phyloP scores from a whole-genome alignment of 2,888 invertebrate genomes.

The Punctoribates punctum region DNA sequence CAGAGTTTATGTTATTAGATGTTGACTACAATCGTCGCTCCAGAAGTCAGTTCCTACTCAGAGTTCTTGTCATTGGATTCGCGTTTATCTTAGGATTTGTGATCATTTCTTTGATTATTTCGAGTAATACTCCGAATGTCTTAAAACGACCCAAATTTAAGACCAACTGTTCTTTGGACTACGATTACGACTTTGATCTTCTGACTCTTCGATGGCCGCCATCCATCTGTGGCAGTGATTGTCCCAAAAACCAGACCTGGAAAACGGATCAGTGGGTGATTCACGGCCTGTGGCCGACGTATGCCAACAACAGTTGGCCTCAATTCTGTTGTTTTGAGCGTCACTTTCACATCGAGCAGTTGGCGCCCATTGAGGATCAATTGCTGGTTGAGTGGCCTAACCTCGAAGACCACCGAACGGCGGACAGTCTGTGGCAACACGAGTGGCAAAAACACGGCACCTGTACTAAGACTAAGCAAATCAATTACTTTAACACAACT shows the following conservation, averaged over 20 bases:
- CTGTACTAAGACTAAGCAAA: constrained; percentile 36
- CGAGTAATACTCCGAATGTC: background rate
- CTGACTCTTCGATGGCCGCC: constrained; percentile 41
- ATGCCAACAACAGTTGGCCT: constrained; percentile 35
- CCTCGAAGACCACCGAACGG: background rate
- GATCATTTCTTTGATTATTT: background rate
- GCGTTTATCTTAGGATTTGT: background rate
- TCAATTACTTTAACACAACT: constrained; percentile 41
- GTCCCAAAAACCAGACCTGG: background rate
- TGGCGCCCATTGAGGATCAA: constrained; percentile 9
- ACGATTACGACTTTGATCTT: constrained; percentile 36
- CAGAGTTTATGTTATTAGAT: constrained; percentile 24
- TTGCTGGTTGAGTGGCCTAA: constrained; percentile 41
- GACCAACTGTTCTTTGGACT: background rate
- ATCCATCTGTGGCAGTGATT: constrained; percentile 22
- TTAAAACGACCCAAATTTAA: constrained; percentile 7
- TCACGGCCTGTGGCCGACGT: constrained; percentile 43
- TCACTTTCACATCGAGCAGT: constrained; percentile 22
- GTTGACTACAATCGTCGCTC: background rate
- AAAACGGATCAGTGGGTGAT: constrained; percentile 39
- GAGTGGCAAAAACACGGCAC: constrained; percentile 45
- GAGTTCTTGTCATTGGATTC: background rate
- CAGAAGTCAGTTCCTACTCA: background rate
- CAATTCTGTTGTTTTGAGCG: constrained; percentile 36
- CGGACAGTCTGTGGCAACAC: constrained; percentile 42